phyloP scores from a whole-genome alignment of 2,113 vertebrate genomes.

The Recurvirostra avosetta region DNA sequence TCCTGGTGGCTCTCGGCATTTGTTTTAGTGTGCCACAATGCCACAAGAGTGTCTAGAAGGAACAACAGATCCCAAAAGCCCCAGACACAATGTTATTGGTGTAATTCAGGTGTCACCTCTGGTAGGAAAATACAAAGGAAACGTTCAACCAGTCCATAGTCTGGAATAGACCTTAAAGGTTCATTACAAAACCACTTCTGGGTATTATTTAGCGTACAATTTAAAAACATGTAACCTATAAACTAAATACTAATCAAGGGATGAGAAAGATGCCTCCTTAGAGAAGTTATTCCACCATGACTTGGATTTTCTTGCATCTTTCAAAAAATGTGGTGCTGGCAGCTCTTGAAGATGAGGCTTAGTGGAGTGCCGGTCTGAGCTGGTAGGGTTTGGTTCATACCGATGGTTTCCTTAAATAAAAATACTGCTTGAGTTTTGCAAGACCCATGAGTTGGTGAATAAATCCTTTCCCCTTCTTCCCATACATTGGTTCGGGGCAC shows the following conservation, averaged over 20 bases:
- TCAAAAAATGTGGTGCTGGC: too few relatives aligned
- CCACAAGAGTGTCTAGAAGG: neutral
- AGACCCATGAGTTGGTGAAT: neutral
- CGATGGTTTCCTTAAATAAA: neutral
- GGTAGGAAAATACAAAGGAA: neutral
- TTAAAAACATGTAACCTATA: neutral
- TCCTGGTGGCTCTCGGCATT: neutral
- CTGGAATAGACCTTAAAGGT: neutral
- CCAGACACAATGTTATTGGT: neutral
- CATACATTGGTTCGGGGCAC: neutral
- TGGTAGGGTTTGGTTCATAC: neutral
- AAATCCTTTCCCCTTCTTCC: neutral
- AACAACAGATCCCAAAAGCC: neutral
- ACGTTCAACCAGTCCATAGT: neutral
- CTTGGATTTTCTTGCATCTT: neutral
- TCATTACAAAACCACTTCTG: neutral
- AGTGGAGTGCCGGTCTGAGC: neutral
- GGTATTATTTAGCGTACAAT: neutral
- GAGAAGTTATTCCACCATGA: neutral
- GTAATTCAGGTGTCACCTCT: neutral
- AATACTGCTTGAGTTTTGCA: neutral
- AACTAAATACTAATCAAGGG: neutral
- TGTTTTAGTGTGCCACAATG: neutral
- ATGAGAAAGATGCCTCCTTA: neutral
- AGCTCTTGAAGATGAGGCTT: neutral